Evolutionary conservation across 2,888 invertebrate genomes (phyloP), one percentile per base, ranked within the genome.

Genomic region (Pseudolycoriella hygida): DNA sequence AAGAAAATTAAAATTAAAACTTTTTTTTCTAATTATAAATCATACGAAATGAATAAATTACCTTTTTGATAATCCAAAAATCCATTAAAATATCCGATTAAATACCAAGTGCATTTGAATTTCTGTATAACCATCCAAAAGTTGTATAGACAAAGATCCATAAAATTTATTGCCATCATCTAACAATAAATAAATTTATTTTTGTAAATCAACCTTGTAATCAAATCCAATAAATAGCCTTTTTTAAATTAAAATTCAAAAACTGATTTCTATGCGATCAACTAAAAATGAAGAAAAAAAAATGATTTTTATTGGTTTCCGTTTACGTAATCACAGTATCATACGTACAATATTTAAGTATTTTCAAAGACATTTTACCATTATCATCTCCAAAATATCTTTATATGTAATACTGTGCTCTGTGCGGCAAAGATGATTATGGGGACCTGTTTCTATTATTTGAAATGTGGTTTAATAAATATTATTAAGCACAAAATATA

Each of bases 191-290:
- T 34, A 34, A 34, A 14, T 34, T 14, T 34, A 34, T 34, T 34
- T 34, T 34, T 34, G 12, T 14, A 34, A 34, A 34, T 34, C 34
- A 34, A 14, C 34, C 34, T 34, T 34, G 34, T 34, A 34, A 34
- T 34, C 34, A 34, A 34, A 34, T 34, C 34, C 34, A 34, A 34
- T 34, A 34, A 34, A 34, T 34, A 34, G 34, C 34, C 34, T 34
- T 34, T 34, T 25, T 34, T 34, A 14, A 34, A 34, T 34, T 34
- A 34, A 34, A 34, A 34, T 34, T 34, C 34, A 34, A 34, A 34
- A 34, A 34, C 12, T 34, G n/a, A 14, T 34, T 34, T 34, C 12
- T 34, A 34, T 34, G 15, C 34, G 34, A 34, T 34, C 15, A 14
- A 25, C 25, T 25, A 25, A 25, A 25, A 25, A 25, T 25, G 4